Evolutionary conservation across 92 coral and sea anemone species (phyloP), one percentile per base, ranked within the genome.

Genomic region (Porites lobata): DNA sequence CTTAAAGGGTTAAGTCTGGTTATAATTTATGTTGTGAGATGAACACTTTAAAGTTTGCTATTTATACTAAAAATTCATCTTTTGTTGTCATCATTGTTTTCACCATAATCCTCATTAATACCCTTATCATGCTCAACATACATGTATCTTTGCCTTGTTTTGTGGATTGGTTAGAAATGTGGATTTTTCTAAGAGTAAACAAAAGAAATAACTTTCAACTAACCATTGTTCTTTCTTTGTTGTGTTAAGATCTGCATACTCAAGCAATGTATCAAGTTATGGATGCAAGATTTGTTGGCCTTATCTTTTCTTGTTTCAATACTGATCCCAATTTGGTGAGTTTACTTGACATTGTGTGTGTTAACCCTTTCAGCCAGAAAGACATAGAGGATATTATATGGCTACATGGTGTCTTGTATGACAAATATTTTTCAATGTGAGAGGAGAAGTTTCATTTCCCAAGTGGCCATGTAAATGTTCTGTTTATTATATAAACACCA

Each of bases 201-300:
- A 5, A 2, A 2, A 38, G 47, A 38, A 38, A 38, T 38, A 38
- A 38, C 47, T 56, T 56, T 14, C 11, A 10, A 6, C 61, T 56
- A 20, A 51, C 18, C 17, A 17, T 52, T 20, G 47, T 38, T 5
- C 3, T 75, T 56, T 10, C 38, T 22, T 12, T 51, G 19, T 65
- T 18, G 3, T 57, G 0, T 8, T 19, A 73, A 97, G 99, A 97
- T 80, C 90, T 97, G 50, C 83, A 93, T 69, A 97, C 99, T 50
- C 99, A 97, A 69, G 99, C 99, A 13, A 90, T 91, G 94, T 97
- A 97, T 79, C 99, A 97, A 64, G 92, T 94, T 15, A 97, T 97
- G 99, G 99, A 97, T 79, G 80, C 87, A 84, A 95, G 98, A 13
- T 97, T 97, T 92, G 94, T 97, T 69, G 99, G 99, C 14, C 88